phyloP scores from a whole-genome alignment of 2,797 vertebrate genomes.

The Falco novaeseelandiae region DNA sequence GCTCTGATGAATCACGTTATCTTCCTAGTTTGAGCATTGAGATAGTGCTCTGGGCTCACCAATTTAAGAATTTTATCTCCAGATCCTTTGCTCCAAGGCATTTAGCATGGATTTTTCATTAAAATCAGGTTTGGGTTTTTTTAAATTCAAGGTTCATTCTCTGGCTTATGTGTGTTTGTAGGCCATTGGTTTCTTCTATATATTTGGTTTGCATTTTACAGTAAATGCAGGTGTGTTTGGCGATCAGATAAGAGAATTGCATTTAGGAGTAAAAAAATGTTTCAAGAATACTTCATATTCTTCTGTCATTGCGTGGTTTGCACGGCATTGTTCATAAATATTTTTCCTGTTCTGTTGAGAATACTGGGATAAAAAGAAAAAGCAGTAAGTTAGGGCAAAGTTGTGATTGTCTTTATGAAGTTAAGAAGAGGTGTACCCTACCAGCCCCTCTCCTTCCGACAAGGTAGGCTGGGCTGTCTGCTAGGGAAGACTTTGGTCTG shows the following conservation, averaged over 20 bases:
- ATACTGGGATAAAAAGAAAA: background rate
- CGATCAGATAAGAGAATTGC: background rate
- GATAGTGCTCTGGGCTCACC: background rate
- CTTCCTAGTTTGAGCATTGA: background rate
- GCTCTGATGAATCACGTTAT: background rate
- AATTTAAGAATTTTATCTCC: background rate
- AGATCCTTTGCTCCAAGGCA: background rate
- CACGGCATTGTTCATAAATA: background rate
- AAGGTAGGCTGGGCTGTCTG: background rate
- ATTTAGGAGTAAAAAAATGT: background rate
- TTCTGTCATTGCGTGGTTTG: background rate
- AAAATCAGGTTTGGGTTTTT: background rate
- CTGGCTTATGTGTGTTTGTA: background rate
- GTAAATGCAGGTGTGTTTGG: background rate
- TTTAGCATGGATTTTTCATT: background rate
- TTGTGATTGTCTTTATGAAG: background rate
- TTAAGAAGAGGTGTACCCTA: background rate
- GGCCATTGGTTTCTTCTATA: background rate
- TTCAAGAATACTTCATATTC: background rate
- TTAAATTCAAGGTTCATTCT: background rate
- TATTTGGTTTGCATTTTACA: background rate
- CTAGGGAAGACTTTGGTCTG: background rate
- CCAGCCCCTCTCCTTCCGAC: background rate
- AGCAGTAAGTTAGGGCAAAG: background rate
- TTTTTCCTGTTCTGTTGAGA: background rate